Evolutionary conservation across 2,888 invertebrate genomes (phyloP).

Genomic region (Drosophila heteroneura): DNA sequence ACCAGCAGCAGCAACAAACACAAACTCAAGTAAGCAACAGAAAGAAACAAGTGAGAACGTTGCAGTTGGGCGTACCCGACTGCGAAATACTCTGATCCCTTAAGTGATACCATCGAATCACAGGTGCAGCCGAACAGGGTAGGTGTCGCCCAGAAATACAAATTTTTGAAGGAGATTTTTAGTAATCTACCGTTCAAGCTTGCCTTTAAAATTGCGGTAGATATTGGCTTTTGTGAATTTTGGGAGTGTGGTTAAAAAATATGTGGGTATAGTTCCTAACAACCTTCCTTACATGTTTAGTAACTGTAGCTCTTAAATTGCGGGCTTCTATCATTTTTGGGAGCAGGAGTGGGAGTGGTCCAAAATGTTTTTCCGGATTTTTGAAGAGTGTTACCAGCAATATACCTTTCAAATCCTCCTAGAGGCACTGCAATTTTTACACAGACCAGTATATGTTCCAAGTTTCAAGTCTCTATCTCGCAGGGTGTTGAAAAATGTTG

Average conservation of each 20-base stretch:
- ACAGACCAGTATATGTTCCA: no score
- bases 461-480: neutral
- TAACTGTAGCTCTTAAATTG: neutral
- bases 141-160: neutral
- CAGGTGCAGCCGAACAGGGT: neutral
- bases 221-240: neutral
- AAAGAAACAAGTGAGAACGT: neutral
- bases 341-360: neutral
- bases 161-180: neutral
- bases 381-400: neutral
- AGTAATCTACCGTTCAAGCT: neutral
- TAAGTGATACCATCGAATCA: neutral
- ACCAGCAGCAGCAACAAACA: conserved; percentile 13
- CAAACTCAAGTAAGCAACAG: conserved; percentile 16
- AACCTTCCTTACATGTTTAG: neutral
- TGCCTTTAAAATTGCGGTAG: neutral
- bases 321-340: neutral
- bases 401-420: neutral
- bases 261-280: no score
- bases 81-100: neutral
- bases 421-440: neutral
- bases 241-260: no score
- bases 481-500: neutral
- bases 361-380: neutral
- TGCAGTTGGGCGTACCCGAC: neutral